Evolutionary conservation across 2,113 vertebrate genomes (phyloP), one percentile per base, ranked within the genome.

Genomic region (Ophiodon elongatus): DNA sequence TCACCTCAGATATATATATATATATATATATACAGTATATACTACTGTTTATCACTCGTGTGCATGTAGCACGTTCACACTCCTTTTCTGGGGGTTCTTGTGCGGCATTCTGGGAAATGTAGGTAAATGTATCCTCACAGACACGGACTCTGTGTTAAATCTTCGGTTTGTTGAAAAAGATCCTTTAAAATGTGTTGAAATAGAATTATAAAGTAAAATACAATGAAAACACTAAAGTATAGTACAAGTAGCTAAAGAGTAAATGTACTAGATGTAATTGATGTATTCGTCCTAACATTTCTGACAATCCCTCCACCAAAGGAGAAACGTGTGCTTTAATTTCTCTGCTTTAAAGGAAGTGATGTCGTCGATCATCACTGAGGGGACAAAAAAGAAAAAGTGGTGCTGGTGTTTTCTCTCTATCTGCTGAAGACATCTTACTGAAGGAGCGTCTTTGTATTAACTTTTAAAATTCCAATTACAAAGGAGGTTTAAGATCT

Each of bases 381-480:
- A 11, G 68, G 63, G 33, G 14, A 54, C 47, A 15, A 45, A 54
- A 79, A 74, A 45, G 27, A 80, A 72, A 75, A 41, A 74, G 62
- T 82, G 85, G 21, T 84, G 63, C 69, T 85, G n/a, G 59, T 83
- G 71, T 69, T 84, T 75, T 67, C 19, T 43, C 80, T 68, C 83
- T 88, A 91, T 92, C 91, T 76, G 72, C 82, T 91, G 70, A 93
- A 92, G 88, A 92, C 93, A 89, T 94, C 93, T 94, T 80, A 86
- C 79, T 85, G 85, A 88, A 92, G 82, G 69, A 91, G 86, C 83
- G 81, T 89, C 85, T 92, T 86, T 89, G 90, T 92, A 86, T 90
- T 86, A 91, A 91, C 89, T 91, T 92, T 92, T 89, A 76, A 92
- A 93, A 89, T 92, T 93, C 88, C 90, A 93, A 91, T 93, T 92